A percentile compares a stretch with the other conserved stretches of the same genome.
These are phyloP conservation scores for Cheracebus regulus DNA, from an alignment of 2,797 vertebrate species.

Conservation along the genomic window DNA sequence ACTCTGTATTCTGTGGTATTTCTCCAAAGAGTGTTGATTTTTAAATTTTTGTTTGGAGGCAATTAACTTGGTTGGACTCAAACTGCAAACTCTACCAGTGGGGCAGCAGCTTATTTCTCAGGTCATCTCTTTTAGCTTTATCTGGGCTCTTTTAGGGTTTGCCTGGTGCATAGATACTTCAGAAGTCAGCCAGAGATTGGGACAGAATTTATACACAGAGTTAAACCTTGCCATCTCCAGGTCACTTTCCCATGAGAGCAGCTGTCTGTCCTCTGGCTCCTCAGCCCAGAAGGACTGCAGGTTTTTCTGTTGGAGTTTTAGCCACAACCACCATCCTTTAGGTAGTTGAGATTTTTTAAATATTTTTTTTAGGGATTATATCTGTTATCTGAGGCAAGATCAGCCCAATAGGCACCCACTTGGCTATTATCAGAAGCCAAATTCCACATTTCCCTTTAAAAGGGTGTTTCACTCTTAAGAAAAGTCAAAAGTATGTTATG, in stretches of 20 bases:
- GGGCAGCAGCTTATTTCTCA: neutral
- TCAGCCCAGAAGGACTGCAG: neutral
- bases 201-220: neutral
- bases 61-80: neutral
- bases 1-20: conserved; percentile 8
- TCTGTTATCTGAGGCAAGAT: neutral
- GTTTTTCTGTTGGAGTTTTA: neutral
- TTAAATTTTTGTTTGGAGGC: neutral
- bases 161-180: neutral
- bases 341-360: neutral
- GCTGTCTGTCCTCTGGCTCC: neutral
- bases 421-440: neutral
- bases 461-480: neutral
- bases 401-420: neutral
- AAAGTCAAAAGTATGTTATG: neutral
- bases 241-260: neutral
- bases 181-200: neutral
- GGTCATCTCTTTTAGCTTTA: neutral
- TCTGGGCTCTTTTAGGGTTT: neutral
- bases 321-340: neutral
- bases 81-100: neutral
- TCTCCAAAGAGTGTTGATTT: neutral
- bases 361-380: neutral
- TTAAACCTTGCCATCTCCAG: neutral
- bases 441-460: conserved; percentile 3